phyloP scores from a whole-genome alignment of 2,113 vertebrate genomes.

The Apus apus region DNA sequence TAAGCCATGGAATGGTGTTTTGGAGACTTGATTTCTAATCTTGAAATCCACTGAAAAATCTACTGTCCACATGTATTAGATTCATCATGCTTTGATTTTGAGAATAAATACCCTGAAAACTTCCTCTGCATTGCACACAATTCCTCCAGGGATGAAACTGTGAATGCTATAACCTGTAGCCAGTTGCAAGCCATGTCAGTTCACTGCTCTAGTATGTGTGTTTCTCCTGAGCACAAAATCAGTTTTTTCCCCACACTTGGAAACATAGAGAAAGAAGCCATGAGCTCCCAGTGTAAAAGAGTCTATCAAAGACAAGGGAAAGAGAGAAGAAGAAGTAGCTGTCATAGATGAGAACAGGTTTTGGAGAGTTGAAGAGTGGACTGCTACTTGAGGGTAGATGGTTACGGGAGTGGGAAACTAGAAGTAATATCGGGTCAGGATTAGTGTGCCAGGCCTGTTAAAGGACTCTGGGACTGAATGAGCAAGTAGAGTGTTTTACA shows the following conservation, averaged over 20 bases:
- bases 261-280: not conserved
- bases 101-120: not conserved
- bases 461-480: not conserved
- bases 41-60: not conserved
- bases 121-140: not conserved
- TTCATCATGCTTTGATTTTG: not conserved
- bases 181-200: not conserved
- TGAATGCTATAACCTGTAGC: not conserved
- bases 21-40: not conserved
- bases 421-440: not conserved
- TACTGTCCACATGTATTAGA: not conserved
- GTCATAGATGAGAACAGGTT: not conserved
- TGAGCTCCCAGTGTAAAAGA: not conserved
- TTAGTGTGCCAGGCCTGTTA: not conserved
- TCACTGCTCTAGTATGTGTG: not conserved
- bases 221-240: not conserved
- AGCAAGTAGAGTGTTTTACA: not conserved
- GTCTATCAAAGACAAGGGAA: not conserved
- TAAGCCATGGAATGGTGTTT: not conserved
- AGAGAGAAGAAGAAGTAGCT: not conserved
- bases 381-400: not conserved
- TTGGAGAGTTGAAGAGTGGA: not conserved
- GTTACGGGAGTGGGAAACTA: not conserved
- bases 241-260: not conserved
- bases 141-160: not conserved